Evolutionary conservation across 1,140 invertebrate genomes (phyloP), one percentile per base, ranked within the genome.

Genomic region (Copidosoma floridanum): DNA sequence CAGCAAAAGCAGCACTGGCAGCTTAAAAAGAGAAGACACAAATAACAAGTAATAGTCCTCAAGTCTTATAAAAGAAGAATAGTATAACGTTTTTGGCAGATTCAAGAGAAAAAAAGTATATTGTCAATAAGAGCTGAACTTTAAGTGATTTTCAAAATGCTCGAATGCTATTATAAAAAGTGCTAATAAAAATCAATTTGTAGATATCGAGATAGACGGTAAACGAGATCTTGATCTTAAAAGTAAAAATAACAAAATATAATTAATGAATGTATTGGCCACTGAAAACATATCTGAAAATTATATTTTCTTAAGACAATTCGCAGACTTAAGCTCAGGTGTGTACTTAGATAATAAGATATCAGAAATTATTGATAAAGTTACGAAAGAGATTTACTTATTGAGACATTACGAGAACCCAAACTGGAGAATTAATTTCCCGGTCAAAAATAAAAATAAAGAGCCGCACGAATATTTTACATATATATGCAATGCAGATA

Each of bases 211-310:
- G 8, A 63, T 63, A 26, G 65, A 66, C 48, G 57, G 65, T 16
- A 63, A 37, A 63, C 57, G 65, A 23, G 54, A 63, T 63, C 53
- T 66, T 12, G 58, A 63, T 37, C 14, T 65, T 11, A 59, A 59
- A 53, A 51, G 52, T 32, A 26, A 57, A 29, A 41, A 20, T 12
- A 63, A 57, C 26, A 2, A 14, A n/a, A 66, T 68, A 10, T 66
- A 61, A 60, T 59, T 27, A 64, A n/a, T n/a, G n/a, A n/a, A 68
- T 37, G 64, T 66, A 18, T 48, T 64, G 12, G 61, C 62, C 1
- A 62, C 64, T 12, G 50, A 61, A 62, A 48, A 66, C 23, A 61
- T 68, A 32, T 59, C 67, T 35, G 61, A 68, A 10, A 66, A 66
- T 55, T 27, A 63, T 4, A 18, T 64, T 10, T 65, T 63, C n/a